These are phyloP conservation scores for Perognathus longimembris DNA, from an alignment of 2,113 vertebrate genomes.

Conservation along the genomic window DNA sequence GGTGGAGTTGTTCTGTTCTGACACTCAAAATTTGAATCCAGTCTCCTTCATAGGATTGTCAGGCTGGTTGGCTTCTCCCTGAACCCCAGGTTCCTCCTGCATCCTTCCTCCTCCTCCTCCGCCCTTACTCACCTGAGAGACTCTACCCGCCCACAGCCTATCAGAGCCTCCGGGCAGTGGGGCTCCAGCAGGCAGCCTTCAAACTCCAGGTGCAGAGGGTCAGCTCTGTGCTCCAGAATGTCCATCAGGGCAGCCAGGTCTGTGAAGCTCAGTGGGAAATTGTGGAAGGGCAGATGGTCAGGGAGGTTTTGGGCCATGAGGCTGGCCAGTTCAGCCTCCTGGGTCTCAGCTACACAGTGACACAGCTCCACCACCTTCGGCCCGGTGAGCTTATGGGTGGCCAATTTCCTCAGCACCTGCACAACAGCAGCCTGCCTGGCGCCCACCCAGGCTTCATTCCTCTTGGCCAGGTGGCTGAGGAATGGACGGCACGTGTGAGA, in stretches of 20 bases:
- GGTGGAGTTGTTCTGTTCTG: not conserved
- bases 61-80: not conserved
- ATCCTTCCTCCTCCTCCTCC: not conserved
- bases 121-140: constrained; percentile 88
- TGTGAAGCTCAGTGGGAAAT: constrained; percentile 87
- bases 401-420: constrained; percentile 85
- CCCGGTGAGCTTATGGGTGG: constrained; percentile 88
- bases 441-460: constrained; percentile 81
- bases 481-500: constrained; percentile 85
- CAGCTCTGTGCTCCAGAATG: constrained; percentile 84
- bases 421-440: constrained; percentile 86
- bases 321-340: constrained; percentile 85
- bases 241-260: constrained; percentile 91
- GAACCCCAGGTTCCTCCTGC: not conserved
- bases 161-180: constrained; percentile 88
- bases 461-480: constrained; percentile 84
- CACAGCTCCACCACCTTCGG: constrained; percentile 93
- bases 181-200: constrained; percentile 91
- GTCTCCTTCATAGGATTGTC: not conserved
- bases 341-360: constrained; percentile 91
- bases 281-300: constrained; percentile 89
- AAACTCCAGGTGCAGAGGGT: constrained; percentile 88
- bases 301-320: constrained; percentile 82
- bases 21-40: not conserved
- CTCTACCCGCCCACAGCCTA: constrained; percentile 87